These are phyloP conservation scores for Rhinoraja longicauda DNA, from an alignment of 2,797 vertebrate genomes.

Conservation along the genomic window DNA sequence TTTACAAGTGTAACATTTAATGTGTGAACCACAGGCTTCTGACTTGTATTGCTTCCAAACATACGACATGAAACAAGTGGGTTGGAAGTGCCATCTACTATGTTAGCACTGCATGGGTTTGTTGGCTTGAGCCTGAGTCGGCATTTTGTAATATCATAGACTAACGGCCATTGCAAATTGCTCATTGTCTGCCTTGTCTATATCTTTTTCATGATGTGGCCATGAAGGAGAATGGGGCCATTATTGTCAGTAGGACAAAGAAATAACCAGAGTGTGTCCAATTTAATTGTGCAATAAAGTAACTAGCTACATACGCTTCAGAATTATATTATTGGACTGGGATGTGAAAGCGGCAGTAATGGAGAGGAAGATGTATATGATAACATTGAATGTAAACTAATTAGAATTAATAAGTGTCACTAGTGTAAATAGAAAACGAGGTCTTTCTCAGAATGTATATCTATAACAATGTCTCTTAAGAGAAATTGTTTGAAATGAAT, in stretches of 20 bases:
- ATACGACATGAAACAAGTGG: slow-evolving; percentile 12
- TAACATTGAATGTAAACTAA: background rate
- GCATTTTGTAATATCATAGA: slow-evolving; percentile 26
- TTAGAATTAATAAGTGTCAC: background rate
- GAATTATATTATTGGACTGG: slow-evolving; percentile 15
- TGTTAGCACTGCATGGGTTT: background rate
- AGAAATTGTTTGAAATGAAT: slow-evolving; percentile 15
- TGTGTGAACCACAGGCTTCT: background rate
- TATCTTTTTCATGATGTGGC: background rate
- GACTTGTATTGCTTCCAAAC: background rate
- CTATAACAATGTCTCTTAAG: background rate
- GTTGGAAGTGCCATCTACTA: background rate
- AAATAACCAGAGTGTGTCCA: slow-evolving; percentile 19
- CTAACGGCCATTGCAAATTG: slow-evolving; percentile 27
- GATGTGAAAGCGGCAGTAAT: background rate
- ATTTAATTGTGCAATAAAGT: slow-evolving; percentile 34
- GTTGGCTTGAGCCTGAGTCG: background rate
- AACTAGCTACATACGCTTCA: background rate
- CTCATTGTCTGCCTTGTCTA: background rate
- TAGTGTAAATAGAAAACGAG: background rate
- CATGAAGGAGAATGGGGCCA: background rate
- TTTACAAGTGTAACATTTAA: background rate
- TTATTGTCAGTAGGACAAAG: slow-evolving; percentile 9
- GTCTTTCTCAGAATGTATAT: background rate
- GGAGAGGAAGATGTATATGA: background rate